These are phyloP conservation scores for Amphiprion percula DNA, from an alignment of 2,113 vertebrate genomes.

Conservation along the genomic window DNA sequence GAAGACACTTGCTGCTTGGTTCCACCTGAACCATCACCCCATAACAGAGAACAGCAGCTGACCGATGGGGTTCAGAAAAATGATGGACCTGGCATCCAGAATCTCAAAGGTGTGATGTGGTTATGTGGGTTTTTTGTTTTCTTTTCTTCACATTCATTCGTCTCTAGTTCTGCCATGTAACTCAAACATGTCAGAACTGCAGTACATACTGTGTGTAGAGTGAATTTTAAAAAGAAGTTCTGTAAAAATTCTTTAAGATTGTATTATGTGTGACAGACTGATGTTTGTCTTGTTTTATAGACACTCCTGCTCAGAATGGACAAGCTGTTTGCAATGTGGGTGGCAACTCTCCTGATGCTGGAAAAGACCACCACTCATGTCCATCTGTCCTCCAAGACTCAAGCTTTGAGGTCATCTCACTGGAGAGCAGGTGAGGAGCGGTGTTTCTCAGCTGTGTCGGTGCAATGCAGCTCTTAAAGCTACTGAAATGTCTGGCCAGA, in stretches of 20 bases:
- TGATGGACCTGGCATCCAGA: background rate
- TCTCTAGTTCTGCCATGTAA: background rate
- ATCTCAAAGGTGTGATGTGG: conserved; percentile 38
- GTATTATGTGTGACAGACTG: background rate
- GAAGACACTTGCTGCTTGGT: conserved; percentile 41
- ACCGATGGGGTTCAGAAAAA: conserved; percentile 6
- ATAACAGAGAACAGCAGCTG: conserved; percentile 6
- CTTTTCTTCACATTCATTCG: background rate
- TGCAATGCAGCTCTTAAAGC: background rate
- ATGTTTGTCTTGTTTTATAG: conserved; percentile 39
- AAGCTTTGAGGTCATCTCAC: conserved; percentile 81
- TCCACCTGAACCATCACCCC: background rate
- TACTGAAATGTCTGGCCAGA: background rate
- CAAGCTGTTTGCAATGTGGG: background rate
- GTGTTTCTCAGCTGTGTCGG: background rate
- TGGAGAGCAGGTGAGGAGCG: conserved; percentile 76
- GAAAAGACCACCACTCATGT: conserved; percentile 32
- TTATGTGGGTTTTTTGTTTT: background rate
- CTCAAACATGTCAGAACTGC: background rate
- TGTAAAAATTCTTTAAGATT: background rate
- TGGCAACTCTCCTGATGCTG: background rate
- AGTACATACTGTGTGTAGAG: too few species aligned
- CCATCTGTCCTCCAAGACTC: conserved; percentile 65
- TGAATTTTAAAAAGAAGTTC: too few species aligned
- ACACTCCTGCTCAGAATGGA: conserved; percentile 58